Evolutionary conservation across 1,140 invertebrate genomes (phyloP).

Genomic region (Protaetia brevitarsis): DNA sequence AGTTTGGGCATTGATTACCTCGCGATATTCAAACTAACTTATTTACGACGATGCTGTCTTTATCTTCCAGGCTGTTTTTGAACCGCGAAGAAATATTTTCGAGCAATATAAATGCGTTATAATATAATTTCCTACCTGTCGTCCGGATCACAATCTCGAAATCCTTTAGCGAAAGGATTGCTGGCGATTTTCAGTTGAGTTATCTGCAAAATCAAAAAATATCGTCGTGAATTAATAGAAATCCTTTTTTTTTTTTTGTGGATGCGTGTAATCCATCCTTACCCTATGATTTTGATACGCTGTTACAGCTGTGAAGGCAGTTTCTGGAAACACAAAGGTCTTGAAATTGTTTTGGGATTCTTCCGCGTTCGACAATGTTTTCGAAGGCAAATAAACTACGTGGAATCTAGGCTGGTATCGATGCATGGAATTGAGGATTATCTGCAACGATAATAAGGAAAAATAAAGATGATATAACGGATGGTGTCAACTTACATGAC

Average conservation of each 20-base stretch:
- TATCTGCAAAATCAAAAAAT: conserved; percentile 64
- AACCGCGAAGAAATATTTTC: neutral
- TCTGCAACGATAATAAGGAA: conserved; percentile 73
- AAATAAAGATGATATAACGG: conserved; percentile 2
- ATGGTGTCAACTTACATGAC: conserved; percentile 97
- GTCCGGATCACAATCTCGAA: conserved; percentile 92
- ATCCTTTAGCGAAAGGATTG: conserved; percentile 92
- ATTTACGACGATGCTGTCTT: no score
- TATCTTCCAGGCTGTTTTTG: no score
- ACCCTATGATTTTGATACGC: conserved; percentile 99
- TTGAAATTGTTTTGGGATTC: conserved; percentile 76
- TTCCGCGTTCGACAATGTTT: conserved; percentile 52
- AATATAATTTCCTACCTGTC: conserved; percentile 95
- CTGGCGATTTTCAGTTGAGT: conserved; percentile 93
- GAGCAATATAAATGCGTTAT: no score
- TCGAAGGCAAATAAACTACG: conserved; percentile 82
- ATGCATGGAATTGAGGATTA: conserved; percentile 98
- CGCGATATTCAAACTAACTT: conserved; percentile 33
- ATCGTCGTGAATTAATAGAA: no score
- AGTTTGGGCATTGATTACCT: conserved; percentile 32
- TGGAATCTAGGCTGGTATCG: conserved; percentile 95
- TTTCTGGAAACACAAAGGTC: conserved; percentile 94
- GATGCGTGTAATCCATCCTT: conserved; percentile 45
- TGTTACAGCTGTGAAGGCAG: conserved; percentile 96
- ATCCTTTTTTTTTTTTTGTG: neutral